Conservation (phyloP, 2,113 vertebrate species). For the Melanocharis versteri region DNA sequence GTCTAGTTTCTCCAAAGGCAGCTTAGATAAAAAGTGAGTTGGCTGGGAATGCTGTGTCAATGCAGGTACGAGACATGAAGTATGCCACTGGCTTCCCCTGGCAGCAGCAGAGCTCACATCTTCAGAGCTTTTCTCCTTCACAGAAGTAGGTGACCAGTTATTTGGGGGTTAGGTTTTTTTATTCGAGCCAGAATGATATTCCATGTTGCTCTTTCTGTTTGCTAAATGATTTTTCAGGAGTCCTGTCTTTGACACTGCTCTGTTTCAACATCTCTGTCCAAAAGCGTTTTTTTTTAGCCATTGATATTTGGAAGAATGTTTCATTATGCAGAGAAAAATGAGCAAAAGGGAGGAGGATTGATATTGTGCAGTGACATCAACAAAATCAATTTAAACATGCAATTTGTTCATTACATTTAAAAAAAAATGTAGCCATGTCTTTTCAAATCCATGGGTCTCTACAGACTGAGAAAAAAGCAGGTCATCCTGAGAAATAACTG, state of each 20-base stretch:
- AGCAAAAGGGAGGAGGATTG: background rate
- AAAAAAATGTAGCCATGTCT: background rate
- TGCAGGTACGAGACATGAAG: background rate
- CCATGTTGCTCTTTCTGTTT: background rate
- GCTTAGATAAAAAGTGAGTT: slow-evolving; percentile 13
- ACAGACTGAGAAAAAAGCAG: background rate
- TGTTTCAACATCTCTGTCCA: background rate
- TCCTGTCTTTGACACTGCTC: background rate
- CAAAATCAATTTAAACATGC: background rate
- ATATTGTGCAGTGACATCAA: background rate
- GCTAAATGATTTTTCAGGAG: background rate
- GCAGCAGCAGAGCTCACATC: background rate
- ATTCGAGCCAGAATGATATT: background rate
- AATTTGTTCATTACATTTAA: background rate
- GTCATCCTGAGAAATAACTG: background rate
- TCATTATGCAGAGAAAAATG: background rate
- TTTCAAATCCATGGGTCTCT: background rate
- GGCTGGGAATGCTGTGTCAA: background rate
- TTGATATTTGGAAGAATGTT: background rate
- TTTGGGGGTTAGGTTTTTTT: background rate
- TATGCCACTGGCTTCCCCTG: background rate
- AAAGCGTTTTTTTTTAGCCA: background rate
- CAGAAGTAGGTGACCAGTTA: background rate
- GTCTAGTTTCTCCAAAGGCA: slow-evolving; percentile 10
- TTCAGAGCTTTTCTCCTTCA: background rate